A percentile compares a stretch with the other conserved stretches of the same genome.
Evolutionary conservation across 2,888 invertebrate genomes (phyloP).

Genomic region (Phengaris alcon): DNA sequence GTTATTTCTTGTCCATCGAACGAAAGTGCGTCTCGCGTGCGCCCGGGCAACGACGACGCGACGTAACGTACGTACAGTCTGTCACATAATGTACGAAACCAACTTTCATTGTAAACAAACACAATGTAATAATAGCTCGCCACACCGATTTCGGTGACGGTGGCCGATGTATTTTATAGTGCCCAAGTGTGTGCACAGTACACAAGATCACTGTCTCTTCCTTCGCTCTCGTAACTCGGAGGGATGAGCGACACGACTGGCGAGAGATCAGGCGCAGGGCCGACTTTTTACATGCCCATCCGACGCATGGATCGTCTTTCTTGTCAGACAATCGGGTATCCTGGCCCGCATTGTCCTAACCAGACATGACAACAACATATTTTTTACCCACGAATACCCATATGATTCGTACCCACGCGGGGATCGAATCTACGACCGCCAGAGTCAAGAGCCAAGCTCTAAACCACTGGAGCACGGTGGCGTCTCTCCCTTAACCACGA

Average conservation of each 20-base stretch:
- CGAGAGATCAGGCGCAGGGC: background rate
- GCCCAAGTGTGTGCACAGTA: too few species aligned
- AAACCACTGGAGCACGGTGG: background rate
- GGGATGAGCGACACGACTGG: background rate
- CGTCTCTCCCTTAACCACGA: too few species aligned
- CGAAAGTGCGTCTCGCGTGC: constrained; percentile 14
- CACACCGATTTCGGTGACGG: too few species aligned
- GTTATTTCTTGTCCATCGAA: background rate
- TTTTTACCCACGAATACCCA: too few species aligned
- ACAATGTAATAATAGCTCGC: background rate
- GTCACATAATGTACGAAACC: background rate
- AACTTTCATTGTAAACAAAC: too few species aligned
- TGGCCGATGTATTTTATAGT: too few species aligned
- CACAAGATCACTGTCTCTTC: too few species aligned
- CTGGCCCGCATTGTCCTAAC: background rate
- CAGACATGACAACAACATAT: background rate
- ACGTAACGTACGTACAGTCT: constrained; percentile 1
- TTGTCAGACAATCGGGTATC: background rate
- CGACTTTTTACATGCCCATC: background rate
- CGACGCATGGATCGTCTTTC: background rate
- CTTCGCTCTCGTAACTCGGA: background rate
- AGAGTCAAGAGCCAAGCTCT: background rate
- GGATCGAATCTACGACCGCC: background rate
- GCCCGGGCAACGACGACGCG: background rate
- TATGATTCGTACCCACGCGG: background rate